These are phyloP conservation scores for Gymnothorax reevesii DNA, from an alignment of 2,797 vertebrate species.

Conservation along the genomic window DNA sequence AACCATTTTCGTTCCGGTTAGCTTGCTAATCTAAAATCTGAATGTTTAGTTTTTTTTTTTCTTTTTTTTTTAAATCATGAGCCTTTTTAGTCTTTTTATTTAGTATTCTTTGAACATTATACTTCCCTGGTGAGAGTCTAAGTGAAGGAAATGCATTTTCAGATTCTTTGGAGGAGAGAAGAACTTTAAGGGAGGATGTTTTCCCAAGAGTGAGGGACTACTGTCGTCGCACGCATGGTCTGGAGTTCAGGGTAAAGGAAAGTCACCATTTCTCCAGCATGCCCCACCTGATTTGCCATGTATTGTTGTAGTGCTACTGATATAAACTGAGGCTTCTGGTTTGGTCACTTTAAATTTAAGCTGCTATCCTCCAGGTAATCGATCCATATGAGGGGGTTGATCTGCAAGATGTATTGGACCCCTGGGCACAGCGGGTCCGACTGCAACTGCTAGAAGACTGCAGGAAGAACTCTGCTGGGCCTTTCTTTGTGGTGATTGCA, in stretches of 20 bases:
- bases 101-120: background rate
- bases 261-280: background rate
- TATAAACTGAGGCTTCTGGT: background rate
- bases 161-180: slow-evolving; percentile 72
- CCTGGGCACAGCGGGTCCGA: slow-evolving; percentile 54
- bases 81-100: too few relatives aligned
- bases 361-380: slow-evolving; percentile 62
- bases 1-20: background rate
- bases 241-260: slow-evolving; percentile 73
- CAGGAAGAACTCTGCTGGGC: slow-evolving; percentile 67
- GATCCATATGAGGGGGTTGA: slow-evolving; percentile 75
- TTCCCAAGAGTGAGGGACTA: slow-evolving; percentile 70
- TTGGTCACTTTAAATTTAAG: background rate
- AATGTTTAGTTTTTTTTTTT: background rate
- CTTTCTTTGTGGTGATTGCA: slow-evolving; percentile 74
- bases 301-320: background rate
- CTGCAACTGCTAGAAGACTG: slow-evolving; percentile 71
- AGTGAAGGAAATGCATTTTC: slow-evolving; percentile 7
- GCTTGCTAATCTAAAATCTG: background rate
- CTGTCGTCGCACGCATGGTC: slow-evolving; percentile 65
- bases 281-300: background rate
- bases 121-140: background rate
- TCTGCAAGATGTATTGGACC: slow-evolving; percentile 59
- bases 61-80: background rate
- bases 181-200: slow-evolving; percentile 65